A percentile compares a stretch with the other conserved stretches of the same genome.
These are phyloP conservation scores for Theonella swinhoei DNA, from an alignment of 37 sponge, comb jelly and placozoan genomes.

Conservation along the genomic window DNA sequence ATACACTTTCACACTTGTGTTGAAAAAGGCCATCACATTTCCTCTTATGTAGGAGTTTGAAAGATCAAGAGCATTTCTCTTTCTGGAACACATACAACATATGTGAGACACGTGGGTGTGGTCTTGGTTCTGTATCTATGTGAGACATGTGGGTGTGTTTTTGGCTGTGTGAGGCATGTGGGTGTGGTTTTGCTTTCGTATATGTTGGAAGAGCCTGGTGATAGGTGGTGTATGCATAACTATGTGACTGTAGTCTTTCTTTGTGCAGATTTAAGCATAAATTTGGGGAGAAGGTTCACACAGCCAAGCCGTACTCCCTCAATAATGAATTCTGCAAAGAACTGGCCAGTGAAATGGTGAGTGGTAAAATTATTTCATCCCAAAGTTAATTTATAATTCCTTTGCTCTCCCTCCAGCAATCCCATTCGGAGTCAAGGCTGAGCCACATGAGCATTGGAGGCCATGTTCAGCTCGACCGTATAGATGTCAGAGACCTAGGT, in stretches of 20 bases:
- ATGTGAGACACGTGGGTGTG: conserved; percentile 23
- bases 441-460: background rate
- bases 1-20: no score
- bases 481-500: conserved; percentile 43
- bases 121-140: no score
- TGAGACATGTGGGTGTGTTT: no score
- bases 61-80: conserved; percentile 82
- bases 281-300: conserved; percentile 13
- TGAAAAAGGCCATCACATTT: no score
- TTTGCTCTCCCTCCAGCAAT: background rate
- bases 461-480: conserved; percentile 16
- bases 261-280: conserved; percentile 32
- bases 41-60: conserved; percentile 83
- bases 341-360: conserved; percentile 57
- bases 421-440: conserved; percentile 24
- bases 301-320: conserved; percentile 30
- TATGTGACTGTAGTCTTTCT: no score
- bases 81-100: conserved; percentile 58
- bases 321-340: conserved; percentile 40
- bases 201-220: no score
- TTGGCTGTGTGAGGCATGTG: no score
- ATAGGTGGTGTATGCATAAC: no score
- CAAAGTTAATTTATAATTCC: background rate
- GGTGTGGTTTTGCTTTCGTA: no score
- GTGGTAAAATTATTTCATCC: background rate